Evolutionary conservation across 2,797 vertebrate genomes (phyloP), one percentile per base, ranked within the genome.

Genomic region (Pipistrellus kuhlii): DNA sequence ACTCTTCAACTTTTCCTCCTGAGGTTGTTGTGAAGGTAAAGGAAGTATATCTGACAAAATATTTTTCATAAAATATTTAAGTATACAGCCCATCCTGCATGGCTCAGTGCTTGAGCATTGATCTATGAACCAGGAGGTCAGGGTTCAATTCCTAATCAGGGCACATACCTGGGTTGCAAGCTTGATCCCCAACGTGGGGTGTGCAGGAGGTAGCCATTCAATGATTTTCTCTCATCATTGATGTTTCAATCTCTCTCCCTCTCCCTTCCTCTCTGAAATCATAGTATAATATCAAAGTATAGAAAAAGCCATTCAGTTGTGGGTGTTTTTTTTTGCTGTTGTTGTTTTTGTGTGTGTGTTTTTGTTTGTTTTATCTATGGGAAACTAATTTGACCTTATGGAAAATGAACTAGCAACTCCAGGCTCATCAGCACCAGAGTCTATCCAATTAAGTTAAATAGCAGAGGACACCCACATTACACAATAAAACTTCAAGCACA

Each of bases 401-500:
- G 84, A 87, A 88, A 94, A 87, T 62, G 59, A 88, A 87, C 48
- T 3, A 55, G 44, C 30, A 59, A 66, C 69, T 75, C 62, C 46
- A 85, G 35, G 14, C 41, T 85, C 91, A 85, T 92, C 72, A 76
- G 20, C 35, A 82, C 27, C 89, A 51, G 57, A 68, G 12, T 90
- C 68, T 71, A 90, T 87, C 44, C 64, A 94, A 94, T 94, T 94
- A 93, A 59, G 82, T n/a, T 94, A 87, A 69, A 27, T 85, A 72
- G 88, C 38, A 55, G 9, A 90, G 84, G 89, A 94, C n/a, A 93
- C 73, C 81, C 73, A 94, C 48, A 77, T 91, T 95, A 85, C 86
- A 89, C 94, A 96, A 94, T 78, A 93, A 64, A 93, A 95, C 91
- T 94, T 91, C 80, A 96, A 88, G 77, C 23, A 75, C 46, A 55